These are phyloP conservation scores for Apotomis turbidana DNA, from an alignment of 2,888 invertebrate species.

Conservation along the genomic window DNA sequence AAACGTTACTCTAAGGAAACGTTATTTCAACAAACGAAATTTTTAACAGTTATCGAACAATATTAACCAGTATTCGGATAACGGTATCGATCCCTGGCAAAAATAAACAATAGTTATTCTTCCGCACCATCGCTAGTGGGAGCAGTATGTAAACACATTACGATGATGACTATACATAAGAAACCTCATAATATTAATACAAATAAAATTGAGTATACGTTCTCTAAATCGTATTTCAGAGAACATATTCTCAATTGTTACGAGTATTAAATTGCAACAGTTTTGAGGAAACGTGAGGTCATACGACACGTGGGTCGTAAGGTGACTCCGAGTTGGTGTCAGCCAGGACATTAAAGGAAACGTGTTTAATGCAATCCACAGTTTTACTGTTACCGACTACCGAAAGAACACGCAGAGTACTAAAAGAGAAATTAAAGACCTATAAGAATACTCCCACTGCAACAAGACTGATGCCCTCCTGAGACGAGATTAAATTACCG, in stretches of 20 bases:
- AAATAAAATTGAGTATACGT: too few relatives aligned
- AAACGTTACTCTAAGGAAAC: too few relatives aligned
- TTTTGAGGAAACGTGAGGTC: conserved; percentile 26
- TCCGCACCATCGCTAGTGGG: too few relatives aligned
- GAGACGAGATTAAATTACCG: not conserved
- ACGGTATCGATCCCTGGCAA: too few relatives aligned
- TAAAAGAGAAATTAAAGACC: conserved; percentile 10
- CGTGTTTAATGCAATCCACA: conserved; percentile 19
- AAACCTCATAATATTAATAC: too few relatives aligned
- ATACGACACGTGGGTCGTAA: conserved; percentile 33
- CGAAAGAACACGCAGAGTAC: not conserved
- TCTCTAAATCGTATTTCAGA: too few relatives aligned
- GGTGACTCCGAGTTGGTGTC: conserved; percentile 22
- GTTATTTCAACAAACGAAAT: too few relatives aligned
- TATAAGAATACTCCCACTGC: conserved; percentile 7
- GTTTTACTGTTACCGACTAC: conserved; percentile 1
- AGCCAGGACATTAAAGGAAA: conserved; percentile 34
- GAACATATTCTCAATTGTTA: not conserved
- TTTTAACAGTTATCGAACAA: too few relatives aligned
- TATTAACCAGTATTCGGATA: too few relatives aligned
- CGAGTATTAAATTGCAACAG: not conserved
- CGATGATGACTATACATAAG: too few relatives aligned
- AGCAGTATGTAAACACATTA: too few relatives aligned
- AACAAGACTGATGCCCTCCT: not conserved
- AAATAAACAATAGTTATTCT: too few relatives aligned